Conservation (phyloP, 1,140 invertebrate species). For the Forficula auricularia region DNA sequence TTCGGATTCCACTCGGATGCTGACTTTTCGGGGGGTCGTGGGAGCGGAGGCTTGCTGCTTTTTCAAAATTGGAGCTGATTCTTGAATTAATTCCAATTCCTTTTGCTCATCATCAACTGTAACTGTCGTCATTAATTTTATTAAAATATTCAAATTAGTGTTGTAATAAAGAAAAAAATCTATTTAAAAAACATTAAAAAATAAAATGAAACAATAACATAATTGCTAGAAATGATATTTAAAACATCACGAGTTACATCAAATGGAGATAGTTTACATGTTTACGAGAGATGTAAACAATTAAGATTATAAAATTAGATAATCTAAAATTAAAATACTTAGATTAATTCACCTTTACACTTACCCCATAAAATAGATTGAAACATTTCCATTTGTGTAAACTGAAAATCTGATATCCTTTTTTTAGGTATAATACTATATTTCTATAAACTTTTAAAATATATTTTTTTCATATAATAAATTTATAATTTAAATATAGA, state of each 20-base stretch:
- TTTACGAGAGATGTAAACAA: no score
- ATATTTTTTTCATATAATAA: no score
- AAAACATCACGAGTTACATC: conserved; percentile 1
- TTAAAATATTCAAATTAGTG: background rate
- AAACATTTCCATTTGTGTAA: no score
- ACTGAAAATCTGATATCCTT: no score
- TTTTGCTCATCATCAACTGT: conserved; percentile 33
- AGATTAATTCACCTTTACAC: no score
- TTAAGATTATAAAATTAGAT: no score
- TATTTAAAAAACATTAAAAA: background rate
- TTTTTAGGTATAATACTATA: no score
- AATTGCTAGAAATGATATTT: conserved; percentile 1
- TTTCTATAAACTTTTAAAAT: no score
- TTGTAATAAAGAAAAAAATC: background rate
- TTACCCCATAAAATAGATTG: no score
- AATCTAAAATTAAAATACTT: no score
- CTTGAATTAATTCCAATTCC: conserved; percentile 19
- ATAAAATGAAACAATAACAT: conserved; percentile 4
- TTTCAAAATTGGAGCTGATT: conserved; percentile 20
- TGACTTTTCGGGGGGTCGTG: conserved; percentile 22
- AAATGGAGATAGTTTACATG: no score
- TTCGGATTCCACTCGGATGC: conserved; percentile 25
- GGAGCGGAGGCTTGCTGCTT: conserved; percentile 20
- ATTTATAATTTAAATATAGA: no score
- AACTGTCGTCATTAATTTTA: conserved; percentile 7